These are phyloP conservation scores for Hylyphantes graminicola DNA, from an alignment of 1,140 invertebrate genomes.

Conservation along the genomic window DNA sequence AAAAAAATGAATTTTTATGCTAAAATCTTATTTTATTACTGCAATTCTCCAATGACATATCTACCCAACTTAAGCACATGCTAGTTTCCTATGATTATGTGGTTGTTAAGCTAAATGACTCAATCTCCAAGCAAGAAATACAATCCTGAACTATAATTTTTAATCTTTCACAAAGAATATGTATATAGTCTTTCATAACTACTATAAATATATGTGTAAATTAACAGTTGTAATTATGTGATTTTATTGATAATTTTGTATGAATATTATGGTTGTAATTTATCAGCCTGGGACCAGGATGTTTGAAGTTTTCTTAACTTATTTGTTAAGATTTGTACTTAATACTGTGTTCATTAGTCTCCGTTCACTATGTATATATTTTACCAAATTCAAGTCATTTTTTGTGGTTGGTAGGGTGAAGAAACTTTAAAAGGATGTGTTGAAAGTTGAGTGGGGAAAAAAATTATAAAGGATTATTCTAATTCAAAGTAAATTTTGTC, in stretches of 20 bases:
- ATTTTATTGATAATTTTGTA: slow-evolving; percentile 27
- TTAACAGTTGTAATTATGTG: slow-evolving; percentile 26
- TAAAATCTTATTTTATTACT: no score
- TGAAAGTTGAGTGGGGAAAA: no score
- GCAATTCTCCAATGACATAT: no score
- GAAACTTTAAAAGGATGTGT: no score
- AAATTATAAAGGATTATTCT: no score
- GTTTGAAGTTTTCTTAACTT: slow-evolving; percentile 18
- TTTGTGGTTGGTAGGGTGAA: no score
- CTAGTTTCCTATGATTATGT: neutral
- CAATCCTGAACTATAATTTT: slow-evolving; percentile 36
- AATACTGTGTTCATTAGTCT: no score
- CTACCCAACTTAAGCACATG: slow-evolving; percentile 9
- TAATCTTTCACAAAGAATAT: slow-evolving; percentile 15
- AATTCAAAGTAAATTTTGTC: no score
- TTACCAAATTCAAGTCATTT: no score
- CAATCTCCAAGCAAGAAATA: slow-evolving; percentile 19
- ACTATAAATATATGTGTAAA: slow-evolving; percentile 40
- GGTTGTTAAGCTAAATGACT: neutral
- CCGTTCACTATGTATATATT: no score
- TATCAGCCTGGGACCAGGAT: slow-evolving; percentile 33
- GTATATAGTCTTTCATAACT: slow-evolving; percentile 37
- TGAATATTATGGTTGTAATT: slow-evolving; percentile 34
- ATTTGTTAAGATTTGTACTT: slow-evolving; percentile 10
- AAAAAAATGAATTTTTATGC: no score